Evolutionary conservation across 2,113 vertebrate genomes (phyloP), one percentile per base, ranked within the genome.

Genomic region (Calyptommatus sinebrachiatus): DNA sequence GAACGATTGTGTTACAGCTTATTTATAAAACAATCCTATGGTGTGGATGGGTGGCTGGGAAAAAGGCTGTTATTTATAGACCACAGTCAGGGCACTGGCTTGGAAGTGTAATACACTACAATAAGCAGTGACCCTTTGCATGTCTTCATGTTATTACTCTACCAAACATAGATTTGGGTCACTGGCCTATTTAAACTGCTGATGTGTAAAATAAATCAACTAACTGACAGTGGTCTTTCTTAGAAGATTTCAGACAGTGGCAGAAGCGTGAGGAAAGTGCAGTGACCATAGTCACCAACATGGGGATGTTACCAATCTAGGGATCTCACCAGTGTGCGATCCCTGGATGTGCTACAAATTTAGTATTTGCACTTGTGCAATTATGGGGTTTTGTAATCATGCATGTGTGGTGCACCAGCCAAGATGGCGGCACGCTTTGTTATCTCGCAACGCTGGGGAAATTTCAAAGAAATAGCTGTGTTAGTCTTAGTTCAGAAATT

Each of bases 31-130:
- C 1, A 16, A 16, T 65, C 22, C 73, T 62, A 2, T 63, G 62
- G 35, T 60, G 79, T 60, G 81, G 62, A 77, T 18, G 29, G 46
- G 29, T 68, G 48, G 20, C 48, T 53, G 12, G 71, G 79, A 73
- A 24, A 65, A 75, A 79, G 78, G 28, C 50, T 1, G 63, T 12
- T 87, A 82, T 89, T 84, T 89, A 82, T 81, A 89, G 89, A 72
- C 67, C 0, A 0, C 2, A 84, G 72, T 77, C 74, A 73, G 74
- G 7, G 83, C 1, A 2, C 71, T 76, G 11, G 35, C 63, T 88
- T 21, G 41, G 84, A 50, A 88, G 76, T 26, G 20, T 45, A 8
- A 11, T 18, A 0, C 0, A 48, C 68, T 0, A 0, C 65, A 26
- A 1, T 26, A 46, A 1, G 29, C 66, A 72, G 85, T 68, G 79